A percentile compares a stretch with the other conserved stretches of the same genome.
Evolutionary conservation across 2,888 invertebrate genomes (phyloP).

Genomic region (Andrena haemorrhoa): DNA sequence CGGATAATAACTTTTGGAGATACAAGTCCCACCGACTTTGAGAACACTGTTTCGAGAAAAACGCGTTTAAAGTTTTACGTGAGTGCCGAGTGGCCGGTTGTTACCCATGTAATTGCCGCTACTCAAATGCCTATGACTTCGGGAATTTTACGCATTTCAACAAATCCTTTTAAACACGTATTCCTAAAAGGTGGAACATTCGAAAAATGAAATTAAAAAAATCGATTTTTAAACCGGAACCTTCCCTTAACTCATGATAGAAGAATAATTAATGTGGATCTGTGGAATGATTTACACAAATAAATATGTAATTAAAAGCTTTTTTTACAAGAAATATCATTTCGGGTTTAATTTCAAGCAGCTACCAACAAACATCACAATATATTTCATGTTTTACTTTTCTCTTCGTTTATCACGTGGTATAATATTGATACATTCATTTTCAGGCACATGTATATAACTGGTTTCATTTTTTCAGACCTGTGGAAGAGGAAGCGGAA

Average conservation of each 20-base stretch:
- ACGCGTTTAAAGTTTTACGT: too few relatives aligned
- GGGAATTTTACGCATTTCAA: too few relatives aligned
- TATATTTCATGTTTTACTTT: constrained; percentile 19
- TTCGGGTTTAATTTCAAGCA: constrained; percentile 61
- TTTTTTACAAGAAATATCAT: constrained; percentile 13
- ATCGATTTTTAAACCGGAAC: too few relatives aligned
- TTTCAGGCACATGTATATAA: constrained; percentile 29
- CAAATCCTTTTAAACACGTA: too few relatives aligned
- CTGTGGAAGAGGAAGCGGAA: constrained; percentile 74
- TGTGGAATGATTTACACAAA: background rate
- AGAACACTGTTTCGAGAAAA: too few relatives aligned
- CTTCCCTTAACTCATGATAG: constrained; percentile 11
- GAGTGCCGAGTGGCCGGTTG: too few relatives aligned
- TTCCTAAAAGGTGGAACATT: too few relatives aligned
- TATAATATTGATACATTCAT: constrained; percentile 14
- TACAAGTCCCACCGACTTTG: too few relatives aligned
- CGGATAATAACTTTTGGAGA: too few relatives aligned
- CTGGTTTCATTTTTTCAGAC: constrained; percentile 70
- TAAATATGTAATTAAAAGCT: constrained; percentile 21
- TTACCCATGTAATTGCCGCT: too few relatives aligned
- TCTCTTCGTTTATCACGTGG: constrained; percentile 12
- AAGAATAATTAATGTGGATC: constrained; percentile 13
- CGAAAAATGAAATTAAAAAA: too few relatives aligned
- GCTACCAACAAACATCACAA: constrained; percentile 45
- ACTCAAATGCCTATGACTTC: too few relatives aligned